phyloP scores from a whole-genome alignment of 2,797 vertebrate species.

The Cossypha niveicapilla region DNA sequence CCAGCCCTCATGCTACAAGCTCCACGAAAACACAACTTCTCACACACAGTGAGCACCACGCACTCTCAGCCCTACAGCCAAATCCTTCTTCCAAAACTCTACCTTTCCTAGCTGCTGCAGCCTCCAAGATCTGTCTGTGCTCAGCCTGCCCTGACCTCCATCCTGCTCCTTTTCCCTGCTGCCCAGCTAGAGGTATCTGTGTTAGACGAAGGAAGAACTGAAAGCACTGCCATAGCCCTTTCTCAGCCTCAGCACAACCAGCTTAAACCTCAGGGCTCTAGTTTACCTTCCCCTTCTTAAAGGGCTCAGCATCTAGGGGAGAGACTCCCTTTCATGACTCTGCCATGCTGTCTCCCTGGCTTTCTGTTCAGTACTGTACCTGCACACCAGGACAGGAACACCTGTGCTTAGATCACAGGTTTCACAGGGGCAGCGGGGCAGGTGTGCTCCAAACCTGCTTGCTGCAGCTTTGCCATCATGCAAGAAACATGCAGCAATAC shows the following conservation, averaged over 20 bases:
- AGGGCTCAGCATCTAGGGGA: neutral
- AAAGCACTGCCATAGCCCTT: neutral
- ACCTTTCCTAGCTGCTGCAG: neutral
- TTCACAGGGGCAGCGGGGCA: neutral
- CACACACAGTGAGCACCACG: neutral
- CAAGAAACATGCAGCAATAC: neutral
- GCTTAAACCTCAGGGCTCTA: neutral
- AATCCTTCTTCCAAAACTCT: neutral
- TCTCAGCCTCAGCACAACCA: neutral
- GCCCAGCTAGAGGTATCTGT: neutral
- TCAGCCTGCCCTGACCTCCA: neutral
- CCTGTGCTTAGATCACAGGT: neutral
- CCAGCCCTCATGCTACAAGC: neutral
- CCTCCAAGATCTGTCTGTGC: neutral
- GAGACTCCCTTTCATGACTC: neutral
- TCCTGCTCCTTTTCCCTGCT: neutral
- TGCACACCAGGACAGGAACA: neutral
- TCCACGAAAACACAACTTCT: neutral
- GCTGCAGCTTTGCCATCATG: neutral
- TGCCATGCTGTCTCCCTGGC: neutral
- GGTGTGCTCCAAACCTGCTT: neutral
- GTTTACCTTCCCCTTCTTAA: conserved; percentile 25
- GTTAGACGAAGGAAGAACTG: neutral
- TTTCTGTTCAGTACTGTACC: neutral
- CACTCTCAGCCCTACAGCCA: neutral